These are phyloP conservation scores for Xestia sexstrigata DNA, from an alignment of 2,888 invertebrate species.

Conservation along the genomic window DNA sequence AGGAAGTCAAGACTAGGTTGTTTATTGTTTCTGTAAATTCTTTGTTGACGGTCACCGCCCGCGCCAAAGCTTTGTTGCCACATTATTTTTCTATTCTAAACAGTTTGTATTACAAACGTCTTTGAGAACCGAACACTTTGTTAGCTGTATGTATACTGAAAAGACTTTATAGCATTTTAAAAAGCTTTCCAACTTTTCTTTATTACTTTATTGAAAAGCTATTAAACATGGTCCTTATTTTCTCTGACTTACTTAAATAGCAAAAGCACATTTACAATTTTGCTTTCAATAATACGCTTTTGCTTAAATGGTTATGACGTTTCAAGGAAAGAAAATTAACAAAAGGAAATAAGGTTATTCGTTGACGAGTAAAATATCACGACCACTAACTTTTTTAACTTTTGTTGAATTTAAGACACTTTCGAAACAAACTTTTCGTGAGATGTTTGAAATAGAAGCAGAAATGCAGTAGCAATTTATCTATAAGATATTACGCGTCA, in stretches of 20 bases:
- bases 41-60: constrained; percentile 28
- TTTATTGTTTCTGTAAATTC: constrained; percentile 44
- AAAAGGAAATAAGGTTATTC: background rate
- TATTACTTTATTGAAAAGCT: constrained; percentile 6
- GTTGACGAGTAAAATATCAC: background rate
- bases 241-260: constrained; percentile 1
- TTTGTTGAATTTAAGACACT: background rate
- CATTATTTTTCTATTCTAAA: constrained; percentile 31
- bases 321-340: background rate
- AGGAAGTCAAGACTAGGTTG: constrained; percentile 42
- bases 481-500: constrained; percentile 4
- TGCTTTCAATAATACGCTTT: background rate
- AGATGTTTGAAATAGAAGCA: background rate
- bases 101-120: constrained; percentile 28
- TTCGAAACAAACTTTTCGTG: background rate
- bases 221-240: constrained; percentile 6
- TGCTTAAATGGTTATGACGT: background rate
- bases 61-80: constrained; percentile 26
- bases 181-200: constrained; percentile 34
- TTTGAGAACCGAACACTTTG: constrained; percentile 25
- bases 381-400: background rate
- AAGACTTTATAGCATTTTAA: constrained; percentile 26
- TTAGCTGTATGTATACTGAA: constrained; percentile 23
- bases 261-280: background rate
- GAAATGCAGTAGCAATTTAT: background rate